A percentile compares a stretch with the other conserved stretches of the same genome.
phyloP scores from a whole-genome alignment of 2,888 invertebrate species.

The Erebia palarica region DNA sequence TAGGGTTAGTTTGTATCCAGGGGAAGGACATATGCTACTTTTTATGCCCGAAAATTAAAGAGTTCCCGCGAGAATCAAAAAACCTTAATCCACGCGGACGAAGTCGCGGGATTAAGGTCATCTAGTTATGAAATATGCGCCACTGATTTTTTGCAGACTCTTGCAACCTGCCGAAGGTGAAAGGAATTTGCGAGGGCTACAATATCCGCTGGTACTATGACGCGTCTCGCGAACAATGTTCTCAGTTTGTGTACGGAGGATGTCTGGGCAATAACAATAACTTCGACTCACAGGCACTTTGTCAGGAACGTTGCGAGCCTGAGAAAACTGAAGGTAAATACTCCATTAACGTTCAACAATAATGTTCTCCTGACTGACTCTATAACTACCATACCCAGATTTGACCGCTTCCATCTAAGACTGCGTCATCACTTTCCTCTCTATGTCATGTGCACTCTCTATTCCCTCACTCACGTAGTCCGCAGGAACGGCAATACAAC shows the following conservation, averaged over 20 bases:
- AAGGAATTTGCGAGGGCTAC: constrained; percentile 91
- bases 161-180: constrained; percentile 90
- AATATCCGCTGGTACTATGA: constrained; percentile 94
- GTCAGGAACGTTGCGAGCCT: constrained; percentile 87
- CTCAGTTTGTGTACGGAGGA: constrained; percentile 94
- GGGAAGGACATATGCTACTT: too few species aligned
- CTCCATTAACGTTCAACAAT: not conserved
- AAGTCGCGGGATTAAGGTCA: too few species aligned
- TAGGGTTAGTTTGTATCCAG: too few species aligned
- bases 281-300: constrained; percentile 90
- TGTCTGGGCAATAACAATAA: constrained; percentile 96
- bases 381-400: not conserved
- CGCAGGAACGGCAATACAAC: too few species aligned
- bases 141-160: constrained; percentile 76
- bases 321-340: constrained; percentile 80
- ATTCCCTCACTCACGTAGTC: too few species aligned
- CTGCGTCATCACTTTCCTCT: too few species aligned
- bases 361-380: too few species aligned
- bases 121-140: not conserved
- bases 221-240: constrained; percentile 87
- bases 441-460: not conserved
- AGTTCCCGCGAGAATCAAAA: too few species aligned
- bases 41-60: too few species aligned
- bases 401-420: not conserved
- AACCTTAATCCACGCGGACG: too few species aligned